Evolutionary conservation across 2,797 vertebrate genomes (phyloP).

Genomic region (Nyctalus aviator): DNA sequence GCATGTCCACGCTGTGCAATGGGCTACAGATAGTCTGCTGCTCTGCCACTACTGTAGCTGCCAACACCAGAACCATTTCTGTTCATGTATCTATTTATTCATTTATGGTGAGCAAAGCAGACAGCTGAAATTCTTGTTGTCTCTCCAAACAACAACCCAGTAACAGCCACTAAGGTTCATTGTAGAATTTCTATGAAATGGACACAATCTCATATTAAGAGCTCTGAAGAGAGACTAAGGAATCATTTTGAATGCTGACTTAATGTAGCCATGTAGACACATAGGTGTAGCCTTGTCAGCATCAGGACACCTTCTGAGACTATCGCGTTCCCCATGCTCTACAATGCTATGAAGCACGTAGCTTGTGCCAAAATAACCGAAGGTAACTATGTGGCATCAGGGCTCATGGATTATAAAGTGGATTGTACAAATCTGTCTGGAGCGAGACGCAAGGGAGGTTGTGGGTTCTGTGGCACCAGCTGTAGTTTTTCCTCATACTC

Average conservation of each 20-base stretch:
- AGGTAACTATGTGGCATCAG: neutral
- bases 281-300: neutral
- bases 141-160: neutral
- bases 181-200: neutral
- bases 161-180: neutral
- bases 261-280: neutral
- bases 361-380: neutral
- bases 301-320: neutral
- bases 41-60: rapidly evolving
- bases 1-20: rapidly evolving
- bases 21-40: neutral
- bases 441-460: neutral
- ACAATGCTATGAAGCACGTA: neutral
- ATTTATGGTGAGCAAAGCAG: neutral
- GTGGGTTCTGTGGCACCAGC: neutral
- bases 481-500: rapidly evolving
- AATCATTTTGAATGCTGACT: neutral
- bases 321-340: neutral
- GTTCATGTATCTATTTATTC: neutral
- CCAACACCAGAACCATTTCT: neutral
- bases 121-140: neutral
- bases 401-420: neutral
- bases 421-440: neutral
- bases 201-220: neutral
- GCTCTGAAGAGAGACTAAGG: neutral